phyloP scores from a whole-genome alignment of 1,140 invertebrate species.

The Uloborus diversus region DNA sequence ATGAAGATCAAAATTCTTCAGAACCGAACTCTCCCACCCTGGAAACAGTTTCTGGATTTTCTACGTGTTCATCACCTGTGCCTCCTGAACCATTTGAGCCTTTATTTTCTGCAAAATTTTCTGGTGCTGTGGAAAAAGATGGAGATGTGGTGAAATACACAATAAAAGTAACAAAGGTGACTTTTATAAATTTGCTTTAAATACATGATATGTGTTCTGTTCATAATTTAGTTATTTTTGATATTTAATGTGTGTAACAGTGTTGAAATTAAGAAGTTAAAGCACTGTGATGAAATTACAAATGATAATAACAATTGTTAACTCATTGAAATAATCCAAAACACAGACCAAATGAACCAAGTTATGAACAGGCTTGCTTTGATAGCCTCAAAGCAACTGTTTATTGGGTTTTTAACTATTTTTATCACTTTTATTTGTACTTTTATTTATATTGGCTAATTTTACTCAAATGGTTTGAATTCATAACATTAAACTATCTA shows the following conservation, averaged over 20 bases:
- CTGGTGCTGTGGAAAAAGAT: constrained; percentile 65
- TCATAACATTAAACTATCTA: background rate
- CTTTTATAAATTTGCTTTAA: background rate
- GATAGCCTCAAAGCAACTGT: too few species aligned
- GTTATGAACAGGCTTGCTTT: too few species aligned
- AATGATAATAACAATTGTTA: too few species aligned
- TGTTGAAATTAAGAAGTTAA: too few species aligned
- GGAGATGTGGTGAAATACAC: constrained; percentile 66
- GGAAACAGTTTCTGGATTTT: constrained; percentile 56
- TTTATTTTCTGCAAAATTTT: constrained; percentile 63
- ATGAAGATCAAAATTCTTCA: constrained; percentile 24
- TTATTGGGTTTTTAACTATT: too few species aligned
- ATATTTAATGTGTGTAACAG: too few species aligned
- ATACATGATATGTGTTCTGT: background rate
- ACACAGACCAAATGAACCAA: background rate
- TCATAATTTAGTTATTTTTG: too few species aligned
- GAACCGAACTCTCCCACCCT: constrained; percentile 57
- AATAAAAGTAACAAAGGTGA: constrained; percentile 60
- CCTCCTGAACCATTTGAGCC: constrained; percentile 62
- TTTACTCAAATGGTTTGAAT: background rate
- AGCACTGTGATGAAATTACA: too few species aligned
- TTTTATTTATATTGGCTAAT: too few species aligned
- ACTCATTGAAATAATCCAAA: background rate
- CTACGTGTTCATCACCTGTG: constrained; percentile 51
- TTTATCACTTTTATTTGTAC: too few species aligned